Evolutionary conservation across 2,888 invertebrate genomes (phyloP), one percentile per base, ranked within the genome.

Genomic region (Laspeyria flexula): DNA sequence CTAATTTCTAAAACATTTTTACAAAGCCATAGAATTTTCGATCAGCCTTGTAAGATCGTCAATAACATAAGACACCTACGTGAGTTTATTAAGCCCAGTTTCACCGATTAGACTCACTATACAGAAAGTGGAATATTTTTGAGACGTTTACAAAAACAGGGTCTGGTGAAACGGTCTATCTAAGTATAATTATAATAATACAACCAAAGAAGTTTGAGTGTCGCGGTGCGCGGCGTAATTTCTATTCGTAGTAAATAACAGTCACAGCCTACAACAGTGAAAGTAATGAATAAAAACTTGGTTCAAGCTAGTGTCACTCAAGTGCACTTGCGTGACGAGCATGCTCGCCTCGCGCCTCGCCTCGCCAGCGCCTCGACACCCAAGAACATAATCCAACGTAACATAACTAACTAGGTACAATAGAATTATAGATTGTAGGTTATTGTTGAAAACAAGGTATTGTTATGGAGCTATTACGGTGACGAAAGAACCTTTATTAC

Each of bases 261-360:
- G 71, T 48, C 52, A 64, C 29, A 45, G 62, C 69, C 62, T 72
- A 67, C 66, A 59, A 65, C 53, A 76, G 79, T 77, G 79, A 79
- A 79, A 79, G 79, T 62, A 61, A 55, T 73, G 69, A 65, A 75
- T 76, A 79, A 75, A 79, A 78, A 76, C 77, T 71, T 63, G 67
- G 69, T 65, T 67, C 46, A 43, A 59, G 60, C 55, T 46, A 57
- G 62, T 68, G 75, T 72, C 71, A 74, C 71, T 68, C 46, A 31
- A 62, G 58, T 60, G 60, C 53, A 48, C 49, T 43, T 45, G 41
- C 46, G 45, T 44, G 50, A 25, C 11, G 13, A n/a, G n/a, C 16
- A 7, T 3, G 7, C 25, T 1, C 25, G 7, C 18, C 3, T 18
- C 12, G 10, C 1, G 18, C 15, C 30, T 23, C 23, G 33, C 38